These are phyloP conservation scores for Ctenicera cuprea DNA, from an alignment of 2,888 invertebrate species.

Conservation along the genomic window DNA sequence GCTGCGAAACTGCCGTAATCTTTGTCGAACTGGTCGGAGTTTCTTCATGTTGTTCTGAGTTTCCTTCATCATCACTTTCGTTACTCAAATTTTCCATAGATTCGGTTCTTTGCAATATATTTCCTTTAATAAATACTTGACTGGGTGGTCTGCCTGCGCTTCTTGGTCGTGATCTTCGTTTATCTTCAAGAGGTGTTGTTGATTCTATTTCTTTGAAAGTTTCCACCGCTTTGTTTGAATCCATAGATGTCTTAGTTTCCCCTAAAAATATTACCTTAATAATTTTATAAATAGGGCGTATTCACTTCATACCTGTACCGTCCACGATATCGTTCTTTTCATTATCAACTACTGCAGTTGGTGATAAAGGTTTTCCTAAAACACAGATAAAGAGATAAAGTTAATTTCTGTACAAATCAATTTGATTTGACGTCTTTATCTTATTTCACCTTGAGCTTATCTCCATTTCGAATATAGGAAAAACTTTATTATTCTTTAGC, in stretches of 20 bases:
- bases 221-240: background rate
- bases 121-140: slow-evolving; percentile 42
- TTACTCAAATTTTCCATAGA: slow-evolving; percentile 20
- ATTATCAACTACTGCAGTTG: slow-evolving; percentile 10
- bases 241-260: background rate
- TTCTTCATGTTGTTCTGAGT: background rate
- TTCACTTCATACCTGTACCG: background rate
- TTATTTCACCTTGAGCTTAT: slow-evolving; percentile 2
- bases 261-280: background rate
- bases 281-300: background rate
- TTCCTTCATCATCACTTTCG: background rate
- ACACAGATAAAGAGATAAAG: slow-evolving; percentile 3
- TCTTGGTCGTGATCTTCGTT: slow-evolving; percentile 32
- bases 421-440: background rate
- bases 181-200: slow-evolving; percentile 26
- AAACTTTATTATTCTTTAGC: background rate
- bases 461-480: background rate
- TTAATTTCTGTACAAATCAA: background rate
- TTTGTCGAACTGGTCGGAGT: background rate
- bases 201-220: slow-evolving; percentile 16
- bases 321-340: background rate
- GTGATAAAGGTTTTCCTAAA: slow-evolving; percentile 8
- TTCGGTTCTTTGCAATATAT: slow-evolving; percentile 24
- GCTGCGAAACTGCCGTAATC: background rate
- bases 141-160: slow-evolving; percentile 47